Evolutionary conservation across 2,888 invertebrate genomes (phyloP).

Genomic region (Resseliella maxima): DNA sequence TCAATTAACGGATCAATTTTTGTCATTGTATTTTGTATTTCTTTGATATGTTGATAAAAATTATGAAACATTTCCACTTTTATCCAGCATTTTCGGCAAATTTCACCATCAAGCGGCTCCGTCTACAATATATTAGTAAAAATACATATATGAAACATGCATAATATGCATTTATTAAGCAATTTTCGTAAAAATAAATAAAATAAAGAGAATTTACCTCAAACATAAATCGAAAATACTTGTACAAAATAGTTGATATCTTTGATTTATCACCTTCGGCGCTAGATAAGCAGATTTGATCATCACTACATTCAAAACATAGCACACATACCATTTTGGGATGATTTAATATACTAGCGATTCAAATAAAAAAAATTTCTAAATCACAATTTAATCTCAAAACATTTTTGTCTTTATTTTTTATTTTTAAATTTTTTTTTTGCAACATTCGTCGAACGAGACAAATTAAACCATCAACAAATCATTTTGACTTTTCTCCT

Average conservation of each 20-base stretch:
- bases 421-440: neutral
- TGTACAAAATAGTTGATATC: neutral
- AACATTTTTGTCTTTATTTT: neutral
- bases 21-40: neutral
- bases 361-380: too few species aligned
- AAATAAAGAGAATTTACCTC: neutral
- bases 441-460: neutral
- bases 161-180: neutral
- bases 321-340: neutral
- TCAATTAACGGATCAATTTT: neutral
- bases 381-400: too few species aligned
- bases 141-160: neutral
- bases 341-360: too few species aligned
- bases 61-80: conserved; percentile 28
- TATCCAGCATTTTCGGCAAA: conserved; percentile 47
- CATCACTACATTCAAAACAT: neutral
- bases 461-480: neutral
- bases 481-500: neutral
- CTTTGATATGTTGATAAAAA: conserved; percentile 37
- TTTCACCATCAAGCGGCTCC: neutral
- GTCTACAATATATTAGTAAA: neutral
- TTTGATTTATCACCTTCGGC: neutral
- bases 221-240: conserved; percentile 17
- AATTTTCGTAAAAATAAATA: neutral
- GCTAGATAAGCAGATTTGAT: neutral